phyloP scores from a whole-genome alignment of 2,797 vertebrate genomes.

The Peromyscus melanophrys region DNA sequence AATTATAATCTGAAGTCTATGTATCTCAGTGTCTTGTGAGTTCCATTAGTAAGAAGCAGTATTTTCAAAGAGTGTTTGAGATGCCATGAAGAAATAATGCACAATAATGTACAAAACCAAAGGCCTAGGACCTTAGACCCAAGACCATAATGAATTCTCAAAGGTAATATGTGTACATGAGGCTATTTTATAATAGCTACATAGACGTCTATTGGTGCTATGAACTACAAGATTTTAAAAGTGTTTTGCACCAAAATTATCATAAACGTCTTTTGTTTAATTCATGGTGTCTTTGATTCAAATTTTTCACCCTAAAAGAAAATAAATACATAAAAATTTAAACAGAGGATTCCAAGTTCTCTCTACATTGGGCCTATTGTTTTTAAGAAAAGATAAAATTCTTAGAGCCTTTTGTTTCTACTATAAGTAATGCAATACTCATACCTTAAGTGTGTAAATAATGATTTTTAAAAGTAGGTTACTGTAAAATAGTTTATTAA shows the following conservation, averaged over 20 bases:
- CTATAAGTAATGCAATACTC: neutral
- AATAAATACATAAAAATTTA: neutral
- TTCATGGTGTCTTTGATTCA: neutral
- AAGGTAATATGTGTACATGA: neutral
- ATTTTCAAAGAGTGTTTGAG: neutral
- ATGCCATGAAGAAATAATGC: neutral
- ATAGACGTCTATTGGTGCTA: neutral
- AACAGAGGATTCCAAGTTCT: neutral
- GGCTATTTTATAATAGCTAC: neutral
- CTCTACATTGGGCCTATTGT: neutral
- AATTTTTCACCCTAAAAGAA: neutral
- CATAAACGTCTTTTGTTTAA: constrained; percentile 1
- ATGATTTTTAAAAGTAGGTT: constrained; percentile 49
- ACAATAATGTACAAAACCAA: neutral
- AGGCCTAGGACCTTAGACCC: neutral
- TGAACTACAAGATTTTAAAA: neutral
- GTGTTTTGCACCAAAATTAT: neutral
- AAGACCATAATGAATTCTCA: neutral
- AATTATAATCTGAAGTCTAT: neutral
- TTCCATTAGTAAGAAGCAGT: neutral
- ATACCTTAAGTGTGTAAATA: constrained; percentile 9
- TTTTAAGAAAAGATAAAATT: neutral
- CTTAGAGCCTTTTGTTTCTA: neutral
- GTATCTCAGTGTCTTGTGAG: neutral
- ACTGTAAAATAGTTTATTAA: constrained; percentile 12